phyloP scores from a whole-genome alignment of 2,888 invertebrate genomes.

The Macrosiphum euphorbiae region DNA sequence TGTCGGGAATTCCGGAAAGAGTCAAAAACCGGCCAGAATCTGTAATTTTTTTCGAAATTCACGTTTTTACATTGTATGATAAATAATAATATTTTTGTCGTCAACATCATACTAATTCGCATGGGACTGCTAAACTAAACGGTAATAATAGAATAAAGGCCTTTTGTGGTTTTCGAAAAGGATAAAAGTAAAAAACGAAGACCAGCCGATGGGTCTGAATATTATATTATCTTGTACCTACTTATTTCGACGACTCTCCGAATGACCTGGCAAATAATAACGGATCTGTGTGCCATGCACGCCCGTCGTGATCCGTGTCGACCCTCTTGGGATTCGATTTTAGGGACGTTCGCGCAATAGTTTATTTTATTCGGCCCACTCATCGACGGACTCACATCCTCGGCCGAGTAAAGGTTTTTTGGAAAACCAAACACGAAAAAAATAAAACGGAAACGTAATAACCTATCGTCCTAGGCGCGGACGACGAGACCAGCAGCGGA shows the following conservation, averaged over 20 bases:
- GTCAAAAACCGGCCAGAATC: no score
- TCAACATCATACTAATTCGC: no score
- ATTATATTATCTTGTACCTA: no score
- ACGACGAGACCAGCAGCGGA: neutral
- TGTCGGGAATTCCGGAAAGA: no score
- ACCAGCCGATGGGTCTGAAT: no score
- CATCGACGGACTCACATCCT: neutral
- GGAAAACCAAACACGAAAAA: neutral
- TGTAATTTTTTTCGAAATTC: no score
- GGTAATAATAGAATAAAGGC: no score
- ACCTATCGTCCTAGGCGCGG: neutral
- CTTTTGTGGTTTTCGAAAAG: no score
- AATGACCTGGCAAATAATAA: neutral
- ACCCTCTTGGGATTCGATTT: neutral
- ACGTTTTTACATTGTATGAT: no score
- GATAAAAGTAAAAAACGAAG: no score
- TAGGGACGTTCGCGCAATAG: neutral
- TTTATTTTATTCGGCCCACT: neutral
- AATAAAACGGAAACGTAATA: neutral
- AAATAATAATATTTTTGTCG: no score
- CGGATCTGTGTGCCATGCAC: neutral
- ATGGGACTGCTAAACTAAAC: no score
- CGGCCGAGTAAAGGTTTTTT: neutral
- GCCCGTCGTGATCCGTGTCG: neutral
- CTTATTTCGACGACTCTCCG: neutral